Evolutionary conservation across 2,113 vertebrate genomes (phyloP), one percentile per base, ranked within the genome.

Genomic region (Anas platyrhynchos): DNA sequence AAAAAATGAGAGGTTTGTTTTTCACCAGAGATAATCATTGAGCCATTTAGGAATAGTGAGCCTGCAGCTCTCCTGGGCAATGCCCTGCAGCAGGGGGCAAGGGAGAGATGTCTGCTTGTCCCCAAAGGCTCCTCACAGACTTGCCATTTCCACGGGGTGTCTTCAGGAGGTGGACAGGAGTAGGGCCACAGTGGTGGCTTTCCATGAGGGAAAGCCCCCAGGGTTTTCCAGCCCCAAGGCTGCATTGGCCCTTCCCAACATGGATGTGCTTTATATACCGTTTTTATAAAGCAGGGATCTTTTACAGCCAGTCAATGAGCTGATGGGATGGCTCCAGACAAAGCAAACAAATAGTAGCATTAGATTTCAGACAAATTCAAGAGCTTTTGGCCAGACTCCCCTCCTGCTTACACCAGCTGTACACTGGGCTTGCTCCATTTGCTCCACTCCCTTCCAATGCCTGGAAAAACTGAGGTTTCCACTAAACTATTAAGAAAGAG

Each of bases 201-300:
- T 38, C 14, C 8, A 36, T 9, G 13, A 0, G 0, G 11, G 16
- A 61, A 69, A 27, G 17, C 13, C 52, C 36, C 1, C 16, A 43
- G 14, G 26, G 29, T 83, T 88, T 67, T 79, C 67, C 29, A 72
- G 22, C 29, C 27, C 48, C 12, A 54, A 36, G 13, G 12, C 26
- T 43, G 59, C 69, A 22, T 83, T 43, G 62, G 66, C 55, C 8
- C 32, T 58, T 20, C 18, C 38, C 8, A 21, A 16, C 0, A 1
- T 56, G 67, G 38, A 68, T 29, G 50, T 15, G 13, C 29, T 76
- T 68, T 36, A 16, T n/a, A 61, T 75, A 36, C 18, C 43, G 23
- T 52, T 81, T 56, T 68, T 15, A 34, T 61, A 81, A 43, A 80
- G 20, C 17, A 59, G 8, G 20, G 13, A 75, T 43, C 31, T 46